phyloP scores from a whole-genome alignment of 2,797 vertebrate genomes.

The Telmatherina bonti region DNA sequence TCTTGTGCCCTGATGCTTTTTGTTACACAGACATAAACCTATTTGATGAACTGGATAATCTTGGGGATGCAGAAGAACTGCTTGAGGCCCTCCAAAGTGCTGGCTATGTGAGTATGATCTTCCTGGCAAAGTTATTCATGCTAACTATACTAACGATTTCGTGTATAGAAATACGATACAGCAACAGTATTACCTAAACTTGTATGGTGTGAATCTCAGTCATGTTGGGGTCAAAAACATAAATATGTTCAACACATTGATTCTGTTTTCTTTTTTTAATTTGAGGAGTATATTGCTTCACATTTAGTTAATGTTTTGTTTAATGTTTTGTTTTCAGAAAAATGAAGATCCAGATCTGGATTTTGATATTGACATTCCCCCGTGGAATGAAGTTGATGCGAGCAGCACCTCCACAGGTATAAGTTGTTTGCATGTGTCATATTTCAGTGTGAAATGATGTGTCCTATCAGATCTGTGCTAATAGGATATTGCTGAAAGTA shows the following conservation, averaged over 20 bases:
- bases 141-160: not conserved
- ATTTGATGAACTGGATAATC: slow-evolving; percentile 89
- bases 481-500: too few species aligned
- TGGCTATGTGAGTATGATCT: slow-evolving; percentile 78
- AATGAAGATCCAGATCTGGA: slow-evolving; percentile 83
- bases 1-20: slow-evolving; percentile 2
- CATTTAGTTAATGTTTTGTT: too few species aligned
- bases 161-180: not conserved
- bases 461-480: too few species aligned
- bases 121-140: not conserved
- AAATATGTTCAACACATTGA: not conserved
- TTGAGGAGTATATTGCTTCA: not conserved
- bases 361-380: slow-evolving; percentile 89
- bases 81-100: slow-evolving; percentile 78
- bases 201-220: not conserved
- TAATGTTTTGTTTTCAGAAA: slow-evolving; percentile 77
- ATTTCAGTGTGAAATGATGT: not conserved
- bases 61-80: slow-evolving; percentile 85
- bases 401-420: slow-evolving; percentile 84
- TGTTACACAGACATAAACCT: slow-evolving; percentile 86
- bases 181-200: not conserved
- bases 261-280: not conserved
- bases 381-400: slow-evolving; percentile 83
- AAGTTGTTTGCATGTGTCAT: not conserved
- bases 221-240: not conserved